Base-by-base conservation (phyloP, 35 echinoderm and acorn worm species). In the Chiridota heheva region DNA sequence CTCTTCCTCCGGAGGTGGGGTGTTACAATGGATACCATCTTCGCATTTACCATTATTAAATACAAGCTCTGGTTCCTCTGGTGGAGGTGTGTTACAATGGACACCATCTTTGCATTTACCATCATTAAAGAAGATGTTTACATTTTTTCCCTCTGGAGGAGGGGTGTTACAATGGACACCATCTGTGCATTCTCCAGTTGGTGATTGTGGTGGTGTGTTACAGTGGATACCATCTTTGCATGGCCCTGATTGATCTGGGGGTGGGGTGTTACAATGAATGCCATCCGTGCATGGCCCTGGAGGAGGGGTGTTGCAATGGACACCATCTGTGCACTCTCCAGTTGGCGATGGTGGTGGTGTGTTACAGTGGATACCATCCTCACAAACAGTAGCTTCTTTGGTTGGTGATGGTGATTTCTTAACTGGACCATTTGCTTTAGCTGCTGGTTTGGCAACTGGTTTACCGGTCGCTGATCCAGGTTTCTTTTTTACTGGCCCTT, bases 1-100 rank as follows among this genome's bases (percentile, higher is more conserved):
- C 10, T 43, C 57, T 35, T 74, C 70, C 7, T 69, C 84, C 25
- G 91, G 91, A 2, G 91, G 91, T 38, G 91, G 91, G 51, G 93
- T 97, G 66, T 97, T 97, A 41, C 93, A 95, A 34, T 89, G 34
- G 13, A 69, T 42, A 31, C 92, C 92, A 90, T 96, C 92, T 29
- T 37, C 46, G 42, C 87, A 96, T 15, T 26, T 56, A 36, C 87
- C 81, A 58, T 48, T 49, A 10, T 67, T 67, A 61, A 89, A 35
- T 36, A 80, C 64, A 44, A 31, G 32, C n/a, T 90, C 41, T 25
- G 47, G 17, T 32, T 90, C 70, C 58, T 95, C 86, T 34, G 92
- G 92, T 31, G 92, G 92, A 27, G 92, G 92, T 15, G 92, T 96
- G 38, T 89, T 89, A 39, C 92, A 96, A 39, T 96, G 65, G 1